These are phyloP conservation scores for Xenopus tropicalis DNA, from an alignment of 2,113 vertebrate species.

Conservation along the genomic window UCB_Xtro_10.0 CM004447.2:109412001-109412500, in stretches of 20 bases:
- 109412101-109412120: slow-evolving; percentile 1
- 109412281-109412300: no score
- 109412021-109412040: slow-evolving; percentile 43
- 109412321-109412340: no score
- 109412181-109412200: background rate
- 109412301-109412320: no score
- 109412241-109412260: background rate
- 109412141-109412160: background rate
- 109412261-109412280: no score
- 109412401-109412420: no score
- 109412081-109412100: slow-evolving; percentile 29
- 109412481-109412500: no score
- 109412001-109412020: slow-evolving; percentile 36
- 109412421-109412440: no score
- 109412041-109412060: slow-evolving; percentile 33
- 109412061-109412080: slow-evolving; percentile 28
- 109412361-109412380: no score
- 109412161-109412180: background rate
- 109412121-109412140: slow-evolving; percentile 7
- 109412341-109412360: no score
- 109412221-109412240: background rate
- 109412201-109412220: background rate
- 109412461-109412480: no score
- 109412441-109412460: no score
- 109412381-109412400: no score